Percentiles rank a stretch among this genome's conserved stretches.
Evolutionary conservation across 1,140 invertebrate species (phyloP).

Genomic region (Drosophila takahashii): DNA sequence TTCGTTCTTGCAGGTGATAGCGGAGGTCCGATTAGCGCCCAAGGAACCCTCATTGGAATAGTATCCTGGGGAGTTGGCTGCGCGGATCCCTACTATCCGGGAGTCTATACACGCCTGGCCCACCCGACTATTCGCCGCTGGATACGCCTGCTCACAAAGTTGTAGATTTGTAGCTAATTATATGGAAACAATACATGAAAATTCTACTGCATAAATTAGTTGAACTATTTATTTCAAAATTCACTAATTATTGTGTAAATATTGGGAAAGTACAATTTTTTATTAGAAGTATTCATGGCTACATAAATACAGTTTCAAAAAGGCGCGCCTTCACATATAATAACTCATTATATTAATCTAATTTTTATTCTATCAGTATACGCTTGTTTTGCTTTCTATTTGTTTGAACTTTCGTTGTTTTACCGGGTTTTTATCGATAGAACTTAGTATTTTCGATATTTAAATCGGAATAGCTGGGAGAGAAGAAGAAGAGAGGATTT

Average conservation of each 20-base stretch:
- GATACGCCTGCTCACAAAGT: slow-evolving; percentile 72
- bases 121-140: slow-evolving; percentile 72
- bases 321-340: too few species aligned
- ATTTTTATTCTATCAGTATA: too few species aligned
- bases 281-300: too few species aligned
- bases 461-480: too few species aligned
- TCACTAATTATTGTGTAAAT: not conserved
- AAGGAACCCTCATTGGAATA: slow-evolving; percentile 86
- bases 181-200: slow-evolving; percentile 1
- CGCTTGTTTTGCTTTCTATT: not conserved
- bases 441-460: too few species aligned
- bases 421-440: too few species aligned
- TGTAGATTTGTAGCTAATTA: slow-evolving; percentile 44
- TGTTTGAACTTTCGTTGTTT: not conserved
- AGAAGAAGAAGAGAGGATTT: too few species aligned
- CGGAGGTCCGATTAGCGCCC: slow-evolving; percentile 85
- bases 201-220: not conserved
- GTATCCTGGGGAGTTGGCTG: slow-evolving; percentile 89
- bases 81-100: slow-evolving; percentile 86
- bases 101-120: slow-evolving; percentile 87
- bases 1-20: slow-evolving; percentile 81
- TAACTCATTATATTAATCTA: too few species aligned
- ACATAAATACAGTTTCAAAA: too few species aligned
- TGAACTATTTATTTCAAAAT: not conserved
- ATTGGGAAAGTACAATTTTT: too few species aligned